phyloP scores from a whole-genome alignment of 1,140 invertebrate species.

The Tenebrio molitor region DNA sequence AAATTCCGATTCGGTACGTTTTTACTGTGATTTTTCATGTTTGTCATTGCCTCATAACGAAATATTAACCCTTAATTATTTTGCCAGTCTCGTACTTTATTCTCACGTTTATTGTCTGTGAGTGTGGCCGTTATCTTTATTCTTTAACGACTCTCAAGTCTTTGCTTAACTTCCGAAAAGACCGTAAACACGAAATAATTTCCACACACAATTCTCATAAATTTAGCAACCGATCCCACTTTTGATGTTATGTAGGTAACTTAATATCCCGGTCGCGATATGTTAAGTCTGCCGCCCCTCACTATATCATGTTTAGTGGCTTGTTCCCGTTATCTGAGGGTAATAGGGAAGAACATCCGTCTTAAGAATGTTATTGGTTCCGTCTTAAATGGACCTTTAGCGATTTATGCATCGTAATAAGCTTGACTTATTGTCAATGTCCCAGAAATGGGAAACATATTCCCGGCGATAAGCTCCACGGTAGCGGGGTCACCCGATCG shows the following conservation, averaged over 20 bases:
- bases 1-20: too few relatives aligned
- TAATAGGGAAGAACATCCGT: constrained; percentile 58
- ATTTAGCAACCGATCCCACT: constrained; percentile 48
- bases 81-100: too few relatives aligned
- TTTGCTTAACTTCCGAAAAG: not conserved
- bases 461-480: constrained; percentile 39
- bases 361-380: constrained; percentile 58
- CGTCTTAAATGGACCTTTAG: constrained; percentile 55
- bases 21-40: too few relatives aligned
- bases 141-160: too few relatives aligned
- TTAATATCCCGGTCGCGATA: constrained; percentile 54
- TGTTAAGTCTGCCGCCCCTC: constrained; percentile 50
- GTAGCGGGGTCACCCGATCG: constrained; percentile 30
- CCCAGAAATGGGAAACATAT: constrained; percentile 45
- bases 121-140: too few relatives aligned
- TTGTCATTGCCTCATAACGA: too few relatives aligned
- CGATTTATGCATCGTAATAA: constrained; percentile 59
- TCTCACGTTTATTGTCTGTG: too few relatives aligned
- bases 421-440: constrained; percentile 52
- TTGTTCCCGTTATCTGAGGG: constrained; percentile 59
- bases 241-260: constrained; percentile 49
- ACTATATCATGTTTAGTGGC: constrained; percentile 61
- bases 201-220: constrained; percentile 53
- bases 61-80: too few relatives aligned
- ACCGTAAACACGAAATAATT: constrained; percentile 44